Evolutionary conservation across 2,888 invertebrate species (phyloP), one percentile per base, ranked within the genome.

Genomic region (Isotomurus palustris): DNA sequence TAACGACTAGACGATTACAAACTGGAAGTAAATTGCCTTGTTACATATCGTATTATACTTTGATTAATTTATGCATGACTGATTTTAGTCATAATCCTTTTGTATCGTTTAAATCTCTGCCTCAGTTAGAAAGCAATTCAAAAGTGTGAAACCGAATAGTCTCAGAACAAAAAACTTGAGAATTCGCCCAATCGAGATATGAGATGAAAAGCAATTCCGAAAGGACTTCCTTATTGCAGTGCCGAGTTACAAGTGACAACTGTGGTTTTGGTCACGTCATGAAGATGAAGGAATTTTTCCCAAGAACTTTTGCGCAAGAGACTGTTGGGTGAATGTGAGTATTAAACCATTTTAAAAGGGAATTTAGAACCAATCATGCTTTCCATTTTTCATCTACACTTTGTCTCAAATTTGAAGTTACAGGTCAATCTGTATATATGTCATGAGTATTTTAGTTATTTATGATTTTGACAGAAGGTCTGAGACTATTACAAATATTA

Each of bases 81-180:
- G 6, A n/a, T 17, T 8, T 40, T 2, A 12, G 32, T 24, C 25
- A 44, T 24, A 21, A n/a, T 38, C 14, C 10, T 28, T 19, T 51
- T 43, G 38, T 1, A 19, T 49, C 71, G n/a, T n/a, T n/a, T n/a
- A n/a, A n/a, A n/a, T n/a, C n/a, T n/a, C n/a, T n/a, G n/a, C n/a
- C n/a, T n/a, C n/a, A n/a, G n/a, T 76, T 74, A 83, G 82, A 99
- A 99, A 81, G 96, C 95, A 0, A 84, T 99, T 56, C 81, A 90
- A 71, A 97, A 99, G 75, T 91, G 91, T 66, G 97, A 95, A 77
- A 82, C 83, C 19, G 95, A 96, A 76, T 99, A 96, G 95, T 83
- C 91, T 3, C 85, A 87, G 72, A 99, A 99, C 74, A 94, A 92
- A 74, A 96, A 97, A 79, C 73, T 93, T 32, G 81, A 92, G 1